Evolutionary conservation across 1,140 invertebrate genomes (phyloP), one percentile per base, ranked within the genome.

Genomic region (Drosophila repletoides): DNA sequence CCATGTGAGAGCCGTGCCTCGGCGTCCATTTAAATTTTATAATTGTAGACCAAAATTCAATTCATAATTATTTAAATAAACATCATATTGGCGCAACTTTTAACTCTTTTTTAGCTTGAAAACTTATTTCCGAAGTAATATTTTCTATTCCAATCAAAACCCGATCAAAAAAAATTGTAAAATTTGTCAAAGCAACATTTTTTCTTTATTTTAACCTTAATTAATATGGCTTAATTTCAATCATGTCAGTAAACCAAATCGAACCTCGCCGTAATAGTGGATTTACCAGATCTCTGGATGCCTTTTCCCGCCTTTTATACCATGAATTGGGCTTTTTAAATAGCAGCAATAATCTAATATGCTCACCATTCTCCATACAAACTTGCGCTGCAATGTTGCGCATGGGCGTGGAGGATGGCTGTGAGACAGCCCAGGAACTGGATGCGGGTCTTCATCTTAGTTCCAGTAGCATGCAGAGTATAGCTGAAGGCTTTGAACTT

Each of bases 401-500:
- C 2, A 88, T 91, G 55, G 94, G 93, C 1, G 91, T 93, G 2
- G 64, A 61, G 28, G 91, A 56, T 7, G 52, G 4, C 0, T 91
- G 91, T 5, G 69, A 89, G 5, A 94, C 94, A 0, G 88, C 90
- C 19, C 46, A 86, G 5, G 90, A 93, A 77, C 86, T 94, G 36
- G 81, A 83, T 2, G 49, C 65, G 10, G 91, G 72, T 15, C 90
- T 93, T 10, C 19, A 79, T 26, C 86, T 91, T 7, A 51, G 43
- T 5, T 43, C 53, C 0, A 56, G 40, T 6, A 17, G n/a, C n/a
- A 61, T 40, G 38, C 26, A 3, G 19, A 71, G 12, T n/a, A 63
- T 80, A 2, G 77, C 74, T 7, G 41, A 69, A 1, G 31, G 15
- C 0, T 88, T 88, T 19, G 14, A 79, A 24, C 24, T 9, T 1